These are phyloP conservation scores for Heptranchias perlo DNA, from an alignment of 2,113 vertebrate genomes.

Conservation along the genomic window DNA sequence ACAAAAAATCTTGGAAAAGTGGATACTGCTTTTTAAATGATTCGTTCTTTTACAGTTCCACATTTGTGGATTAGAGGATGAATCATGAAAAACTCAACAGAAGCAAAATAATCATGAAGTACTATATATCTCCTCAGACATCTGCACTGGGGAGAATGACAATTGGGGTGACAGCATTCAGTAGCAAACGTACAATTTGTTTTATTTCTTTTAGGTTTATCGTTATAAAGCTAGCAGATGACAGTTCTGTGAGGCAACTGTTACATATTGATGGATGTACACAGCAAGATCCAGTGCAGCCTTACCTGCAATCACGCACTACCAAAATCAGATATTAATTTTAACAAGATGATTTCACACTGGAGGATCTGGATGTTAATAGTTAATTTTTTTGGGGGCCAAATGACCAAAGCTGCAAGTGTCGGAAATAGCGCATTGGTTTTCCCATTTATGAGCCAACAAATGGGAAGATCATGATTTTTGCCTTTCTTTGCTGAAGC, in stretches of 20 bases:
- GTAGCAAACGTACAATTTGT: background rate
- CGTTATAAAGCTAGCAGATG: background rate
- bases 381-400: background rate
- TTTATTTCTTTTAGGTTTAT: background rate
- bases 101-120: background rate
- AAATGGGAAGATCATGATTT: background rate
- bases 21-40: background rate
- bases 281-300: background rate
- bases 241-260: background rate
- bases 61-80: background rate
- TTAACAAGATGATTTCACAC: background rate
- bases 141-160: background rate
- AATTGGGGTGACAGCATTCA: background rate
- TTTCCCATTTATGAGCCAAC: background rate
- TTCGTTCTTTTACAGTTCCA: background rate
- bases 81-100: background rate
- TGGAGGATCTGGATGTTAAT: background rate
- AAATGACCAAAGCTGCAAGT: background rate
- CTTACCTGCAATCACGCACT: background rate
- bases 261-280: background rate
- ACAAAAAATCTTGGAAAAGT: background rate
- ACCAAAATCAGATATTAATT: background rate
- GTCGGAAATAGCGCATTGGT: background rate
- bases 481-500: background rate
- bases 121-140: background rate